phyloP scores from a whole-genome alignment of 2,797 vertebrate species.

The Sciaenops ocellatus region DNA sequence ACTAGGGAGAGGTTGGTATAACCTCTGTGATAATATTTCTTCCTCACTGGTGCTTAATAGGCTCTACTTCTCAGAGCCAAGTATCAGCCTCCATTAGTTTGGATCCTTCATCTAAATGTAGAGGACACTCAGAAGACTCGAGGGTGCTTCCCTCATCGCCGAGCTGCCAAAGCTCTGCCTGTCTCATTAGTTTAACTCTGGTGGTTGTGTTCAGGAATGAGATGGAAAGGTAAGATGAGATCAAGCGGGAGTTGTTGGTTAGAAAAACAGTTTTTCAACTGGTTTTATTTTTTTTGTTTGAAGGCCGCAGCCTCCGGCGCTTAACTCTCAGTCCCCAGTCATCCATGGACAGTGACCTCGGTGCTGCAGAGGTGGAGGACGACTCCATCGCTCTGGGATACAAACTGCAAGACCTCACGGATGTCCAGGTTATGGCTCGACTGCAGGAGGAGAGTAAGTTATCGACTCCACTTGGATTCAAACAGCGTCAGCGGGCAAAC shows the following conservation, averaged over 20 bases:
- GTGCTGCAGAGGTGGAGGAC: conserved; percentile 88
- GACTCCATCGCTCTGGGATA: conserved; percentile 93
- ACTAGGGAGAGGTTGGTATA: conserved; percentile 25
- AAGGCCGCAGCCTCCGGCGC: conserved; percentile 75
- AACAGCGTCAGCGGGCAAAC: neutral
- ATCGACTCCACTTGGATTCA: neutral
- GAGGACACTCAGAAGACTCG: conserved; percentile 23
- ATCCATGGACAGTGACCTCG: conserved; percentile 89
- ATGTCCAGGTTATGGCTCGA: conserved; percentile 98
- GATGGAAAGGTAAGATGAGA: neutral
- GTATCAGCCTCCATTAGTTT: conserved; percentile 36
- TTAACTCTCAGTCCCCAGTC: conserved; percentile 89
- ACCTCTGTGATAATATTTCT: conserved; percentile 40
- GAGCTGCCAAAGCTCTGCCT: neutral
- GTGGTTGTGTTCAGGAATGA: neutral
- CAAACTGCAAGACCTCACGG: conserved; percentile 95
- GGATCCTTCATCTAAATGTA: conserved; percentile 29
- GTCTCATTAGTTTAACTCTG: conserved; percentile 6
- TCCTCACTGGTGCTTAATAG: conserved; percentile 35
- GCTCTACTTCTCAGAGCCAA: conserved; percentile 34
- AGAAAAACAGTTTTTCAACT: neutral
- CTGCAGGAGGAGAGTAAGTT: conserved; percentile 97
- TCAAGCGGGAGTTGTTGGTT: neutral
- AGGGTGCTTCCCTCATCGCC: conserved; percentile 33
- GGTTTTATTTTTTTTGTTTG: neutral